Percentiles rank a stretch among this genome's conserved stretches.
Evolutionary conservation across 2,113 vertebrate genomes (phyloP).

Genomic region (Hylia prasina): DNA sequence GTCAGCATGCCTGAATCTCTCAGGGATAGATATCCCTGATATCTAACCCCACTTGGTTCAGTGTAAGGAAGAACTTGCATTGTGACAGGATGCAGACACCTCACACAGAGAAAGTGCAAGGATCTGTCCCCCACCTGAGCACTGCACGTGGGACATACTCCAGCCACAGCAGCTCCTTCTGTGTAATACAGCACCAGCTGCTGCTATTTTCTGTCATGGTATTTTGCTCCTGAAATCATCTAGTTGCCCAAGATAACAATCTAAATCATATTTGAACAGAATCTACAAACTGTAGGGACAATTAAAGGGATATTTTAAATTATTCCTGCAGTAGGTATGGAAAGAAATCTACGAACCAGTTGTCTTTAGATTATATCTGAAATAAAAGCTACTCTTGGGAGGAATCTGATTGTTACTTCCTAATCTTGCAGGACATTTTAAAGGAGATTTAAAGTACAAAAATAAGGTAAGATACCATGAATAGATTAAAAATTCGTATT

Average conservation of each 20-base stretch:
- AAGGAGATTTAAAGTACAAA: neutral
- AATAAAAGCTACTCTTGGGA: neutral
- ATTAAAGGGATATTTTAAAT: neutral
- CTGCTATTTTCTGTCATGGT: neutral
- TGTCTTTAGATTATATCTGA: neutral
- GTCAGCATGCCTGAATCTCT: neutral
- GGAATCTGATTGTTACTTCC: neutral
- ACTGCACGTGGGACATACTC: neutral
- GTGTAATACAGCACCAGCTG: neutral
- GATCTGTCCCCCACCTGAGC: neutral
- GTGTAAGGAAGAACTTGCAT: neutral
- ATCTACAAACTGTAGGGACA: neutral
- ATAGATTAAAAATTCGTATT: neutral
- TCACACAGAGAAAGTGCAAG: accelerated
- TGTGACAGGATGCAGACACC: neutral
- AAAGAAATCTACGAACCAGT: neutral
- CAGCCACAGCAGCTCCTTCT: neutral
- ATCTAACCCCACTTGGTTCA: neutral
- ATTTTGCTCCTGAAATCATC: neutral
- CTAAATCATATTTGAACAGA: neutral
- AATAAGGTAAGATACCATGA: neutral
- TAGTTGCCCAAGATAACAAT: neutral
- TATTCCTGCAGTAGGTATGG: neutral
- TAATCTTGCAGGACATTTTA: neutral
- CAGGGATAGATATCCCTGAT: neutral